Conservation (phyloP, 1,140 invertebrate genomes). For the Bombus confusus region DNA sequence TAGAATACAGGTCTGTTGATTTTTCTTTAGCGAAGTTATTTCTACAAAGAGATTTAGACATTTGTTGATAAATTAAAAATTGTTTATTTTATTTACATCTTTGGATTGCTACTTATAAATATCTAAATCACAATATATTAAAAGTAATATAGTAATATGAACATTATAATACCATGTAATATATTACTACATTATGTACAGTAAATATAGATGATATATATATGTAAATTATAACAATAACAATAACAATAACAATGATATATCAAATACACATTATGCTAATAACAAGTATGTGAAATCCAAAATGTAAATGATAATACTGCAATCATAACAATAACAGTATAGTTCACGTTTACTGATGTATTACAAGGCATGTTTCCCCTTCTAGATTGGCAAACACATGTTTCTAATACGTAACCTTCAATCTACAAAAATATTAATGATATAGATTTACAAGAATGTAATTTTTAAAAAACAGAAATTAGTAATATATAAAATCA, state of each 20-base stretch:
- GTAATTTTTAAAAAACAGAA: not conserved
- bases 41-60: not conserved
- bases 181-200: not conserved
- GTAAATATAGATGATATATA: not conserved
- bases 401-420: constrained; percentile 65
- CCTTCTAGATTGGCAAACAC: constrained; percentile 62
- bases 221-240: not conserved
- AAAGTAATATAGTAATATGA: not conserved
- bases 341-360: constrained; percentile 29
- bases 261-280: not conserved
- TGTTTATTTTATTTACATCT: not conserved
- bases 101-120: not conserved
- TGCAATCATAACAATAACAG: not conserved
- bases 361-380: constrained; percentile 65
- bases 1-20: too few species aligned
- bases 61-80: not conserved
- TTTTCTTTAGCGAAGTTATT: too few species aligned
- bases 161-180: not conserved
- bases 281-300: not conserved
- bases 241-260: not conserved
- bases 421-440: constrained; percentile 57
- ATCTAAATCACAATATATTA: not conserved
- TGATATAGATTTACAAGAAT: not conserved
- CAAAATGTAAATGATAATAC: not conserved
- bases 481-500: not conserved